Conservation (phyloP, 2,797 vertebrate species). For the Hippopotamyrus pictus region DNA sequence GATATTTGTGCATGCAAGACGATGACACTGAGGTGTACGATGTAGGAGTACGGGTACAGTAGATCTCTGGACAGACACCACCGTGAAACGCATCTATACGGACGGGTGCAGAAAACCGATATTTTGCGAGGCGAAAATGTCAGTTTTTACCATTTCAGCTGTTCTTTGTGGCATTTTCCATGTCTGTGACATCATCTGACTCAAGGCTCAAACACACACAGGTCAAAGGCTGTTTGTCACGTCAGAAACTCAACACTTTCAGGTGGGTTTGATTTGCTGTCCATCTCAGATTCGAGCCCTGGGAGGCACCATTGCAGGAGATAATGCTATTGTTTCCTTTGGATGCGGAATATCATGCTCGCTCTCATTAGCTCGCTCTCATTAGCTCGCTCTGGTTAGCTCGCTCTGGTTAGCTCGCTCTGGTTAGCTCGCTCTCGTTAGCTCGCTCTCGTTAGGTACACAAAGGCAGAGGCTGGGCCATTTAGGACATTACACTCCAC, state of each 20-base stretch:
- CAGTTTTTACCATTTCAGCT: background rate
- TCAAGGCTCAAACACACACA: background rate
- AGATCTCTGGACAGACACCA: background rate
- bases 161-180: background rate
- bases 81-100: background rate
- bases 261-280: background rate
- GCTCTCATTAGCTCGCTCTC: no score
- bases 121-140: background rate
- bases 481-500: background rate
- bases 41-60: background rate
- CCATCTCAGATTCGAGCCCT: background rate
- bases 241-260: background rate
- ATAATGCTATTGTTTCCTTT: background rate
- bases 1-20: background rate
- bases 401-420: background rate
- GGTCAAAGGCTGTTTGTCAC: background rate
- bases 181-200: background rate
- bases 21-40: background rate
- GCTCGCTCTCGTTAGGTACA: background rate
- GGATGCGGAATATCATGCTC: background rate
- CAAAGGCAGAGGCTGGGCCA: background rate
- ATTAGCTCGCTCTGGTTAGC: no score
- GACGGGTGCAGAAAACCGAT: background rate
- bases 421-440: background rate
- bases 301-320: background rate